Evolutionary conservation across 2,888 invertebrate genomes (phyloP), one percentile per base, ranked within the genome.

Genomic region (Tetragonisca angustula): DNA sequence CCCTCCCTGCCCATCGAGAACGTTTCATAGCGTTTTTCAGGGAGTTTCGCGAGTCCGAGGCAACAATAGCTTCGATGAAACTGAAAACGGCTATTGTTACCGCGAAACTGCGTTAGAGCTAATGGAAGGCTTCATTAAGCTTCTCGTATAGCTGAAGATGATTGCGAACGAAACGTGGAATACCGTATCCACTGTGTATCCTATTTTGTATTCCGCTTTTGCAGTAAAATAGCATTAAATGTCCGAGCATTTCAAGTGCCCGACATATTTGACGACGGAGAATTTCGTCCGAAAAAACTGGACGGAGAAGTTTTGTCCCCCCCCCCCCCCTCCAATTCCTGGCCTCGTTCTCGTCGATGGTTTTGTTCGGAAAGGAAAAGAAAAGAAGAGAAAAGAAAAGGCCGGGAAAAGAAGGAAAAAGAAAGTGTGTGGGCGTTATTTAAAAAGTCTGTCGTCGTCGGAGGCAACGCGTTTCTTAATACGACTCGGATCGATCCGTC

Each of bases 401-500:
- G 4, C 3, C 0, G 0, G 1, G 36, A 54, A 6, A 54, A 6
- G 9, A 36, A n/a, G 2, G 43, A 19, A 21, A n/a, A 52, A 50
- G 27, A 36, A 6, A 49, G 9, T 43, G 43, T 43, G n/a, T n/a
- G n/a, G 9, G 9, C 43, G 43, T 43, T 43, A 15, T 21, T 27
- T 2, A 36, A 36, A 21, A n/a, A 65, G 36, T 64, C 15, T 24
- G 59, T 24, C 21, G 50, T 43, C 32, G 50, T 21, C 27, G 71
- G 21, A 52, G 24, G 21, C 21, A 68, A 49, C 69, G 64, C 32
- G 24, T 11, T 32, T 52, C 24, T 79, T 50, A 52, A 56, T 49
- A 78, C 75, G 84, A 80, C 62, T 64, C 2, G 49, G 84, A 74
- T 72, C 80, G 77, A 77, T 72, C 74, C 56, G 56, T 80, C 73